Evolutionary conservation across 2,797 vertebrate species (phyloP).

Genomic region (Aulostomus chinensis): DNA sequence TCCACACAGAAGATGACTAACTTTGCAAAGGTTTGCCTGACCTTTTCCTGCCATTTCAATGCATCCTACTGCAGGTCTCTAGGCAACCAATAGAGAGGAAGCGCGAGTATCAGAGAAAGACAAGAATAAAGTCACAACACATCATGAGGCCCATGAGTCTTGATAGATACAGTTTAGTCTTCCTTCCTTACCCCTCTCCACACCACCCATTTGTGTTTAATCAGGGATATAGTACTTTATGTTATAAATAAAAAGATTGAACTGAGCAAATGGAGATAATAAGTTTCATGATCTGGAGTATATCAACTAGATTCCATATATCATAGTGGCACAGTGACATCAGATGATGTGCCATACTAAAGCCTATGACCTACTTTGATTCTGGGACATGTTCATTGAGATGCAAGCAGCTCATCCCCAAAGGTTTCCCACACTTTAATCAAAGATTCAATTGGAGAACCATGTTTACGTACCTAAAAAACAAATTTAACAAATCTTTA

Average conservation of each 20-base stretch:
- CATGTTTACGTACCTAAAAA: conserved; percentile 19
- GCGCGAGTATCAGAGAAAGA: conserved; percentile 26
- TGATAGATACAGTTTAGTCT: conserved; percentile 20
- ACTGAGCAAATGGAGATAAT: too few relatives aligned
- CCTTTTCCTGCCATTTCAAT: conserved; percentile 72
- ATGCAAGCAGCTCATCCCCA: conserved; percentile 32
- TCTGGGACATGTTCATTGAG: conserved; percentile 25
- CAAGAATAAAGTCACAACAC: conserved; percentile 48
- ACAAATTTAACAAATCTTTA: neutral
- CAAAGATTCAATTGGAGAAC: conserved; percentile 27
- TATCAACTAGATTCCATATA: too few relatives aligned
- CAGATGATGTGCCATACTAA: conserved; percentile 17
- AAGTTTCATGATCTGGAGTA: neutral
- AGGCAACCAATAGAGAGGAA: conserved; percentile 64
- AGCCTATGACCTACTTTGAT: conserved; percentile 46
- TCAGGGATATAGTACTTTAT: too few relatives aligned
- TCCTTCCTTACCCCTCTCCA: conserved; percentile 1
- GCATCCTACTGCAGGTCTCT: conserved; percentile 72
- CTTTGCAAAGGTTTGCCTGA: conserved; percentile 74
- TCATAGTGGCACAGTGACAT: conserved; percentile 39
- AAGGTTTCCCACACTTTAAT: conserved; percentile 37
- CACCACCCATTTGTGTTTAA: neutral
- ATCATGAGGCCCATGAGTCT: conserved; percentile 39
- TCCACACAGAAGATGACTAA: conserved; percentile 72
- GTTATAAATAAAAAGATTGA: too few relatives aligned